phyloP scores from a whole-genome alignment of 2,113 vertebrate genomes.

The Heliornis fulica region DNA sequence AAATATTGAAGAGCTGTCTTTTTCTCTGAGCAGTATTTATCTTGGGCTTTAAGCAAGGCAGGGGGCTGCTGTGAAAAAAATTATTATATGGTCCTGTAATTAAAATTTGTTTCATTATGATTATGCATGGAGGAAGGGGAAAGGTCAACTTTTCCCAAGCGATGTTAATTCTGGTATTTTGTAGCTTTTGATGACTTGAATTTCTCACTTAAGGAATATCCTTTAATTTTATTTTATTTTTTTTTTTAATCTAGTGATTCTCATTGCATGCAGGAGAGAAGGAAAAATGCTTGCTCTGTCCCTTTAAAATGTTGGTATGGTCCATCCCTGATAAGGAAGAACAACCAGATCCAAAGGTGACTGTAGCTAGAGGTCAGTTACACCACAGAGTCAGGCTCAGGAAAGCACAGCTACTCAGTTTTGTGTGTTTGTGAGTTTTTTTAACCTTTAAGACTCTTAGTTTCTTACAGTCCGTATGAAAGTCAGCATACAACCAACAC shows the following conservation, averaged over 20 bases:
- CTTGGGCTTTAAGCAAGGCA: conserved; percentile 8
- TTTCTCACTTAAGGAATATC: background rate
- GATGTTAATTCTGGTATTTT: background rate
- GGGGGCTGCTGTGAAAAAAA: conserved; percentile 1
- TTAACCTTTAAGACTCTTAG: background rate
- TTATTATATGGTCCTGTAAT: conserved; percentile 13
- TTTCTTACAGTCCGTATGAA: background rate
- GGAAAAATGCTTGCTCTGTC: background rate
- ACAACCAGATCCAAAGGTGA: background rate
- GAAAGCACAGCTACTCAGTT: background rate
- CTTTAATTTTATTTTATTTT: background rate
- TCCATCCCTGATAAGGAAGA: background rate
- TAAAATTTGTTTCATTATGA: conserved; percentile 29
- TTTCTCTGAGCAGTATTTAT: conserved; percentile 46
- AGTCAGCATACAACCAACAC: background rate
- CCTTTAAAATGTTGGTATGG: background rate
- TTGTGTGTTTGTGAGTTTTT: background rate
- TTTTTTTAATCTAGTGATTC: background rate
- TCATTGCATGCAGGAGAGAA: background rate
- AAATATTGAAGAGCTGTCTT: conserved; percentile 51
- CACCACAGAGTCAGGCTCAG: background rate
- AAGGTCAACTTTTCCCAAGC: background rate
- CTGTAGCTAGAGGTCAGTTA: background rate
- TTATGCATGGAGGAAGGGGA: background rate
- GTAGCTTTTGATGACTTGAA: background rate